Percentiles rank a stretch among this genome's conserved stretches.
phyloP scores from a whole-genome alignment of 1,140 invertebrate species.

The Aphis gossypii region DNA sequence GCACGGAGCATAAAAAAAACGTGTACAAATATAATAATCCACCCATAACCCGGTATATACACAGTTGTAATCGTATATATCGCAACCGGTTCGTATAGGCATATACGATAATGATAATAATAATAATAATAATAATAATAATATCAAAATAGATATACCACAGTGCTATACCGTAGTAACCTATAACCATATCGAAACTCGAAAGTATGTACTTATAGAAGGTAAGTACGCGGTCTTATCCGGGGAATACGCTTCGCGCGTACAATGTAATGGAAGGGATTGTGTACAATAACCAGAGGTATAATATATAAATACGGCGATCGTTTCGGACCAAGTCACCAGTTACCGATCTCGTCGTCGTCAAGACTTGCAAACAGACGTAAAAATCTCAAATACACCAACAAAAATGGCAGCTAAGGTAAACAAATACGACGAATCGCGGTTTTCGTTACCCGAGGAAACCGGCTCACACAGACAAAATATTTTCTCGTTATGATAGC shows the following conservation, averaged over 20 bases:
- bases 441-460: background rate
- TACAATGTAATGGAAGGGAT: background rate
- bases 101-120: background rate
- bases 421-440: background rate
- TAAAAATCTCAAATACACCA: background rate
- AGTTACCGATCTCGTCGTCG: background rate
- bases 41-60: background rate
- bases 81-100: slow-evolving; percentile 27
- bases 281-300: background rate
- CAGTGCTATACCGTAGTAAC: background rate
- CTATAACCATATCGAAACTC: slow-evolving; percentile 24
- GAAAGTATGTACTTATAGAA: background rate
- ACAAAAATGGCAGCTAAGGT: slow-evolving; percentile 45
- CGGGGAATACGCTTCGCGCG: no score
- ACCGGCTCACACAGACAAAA: background rate
- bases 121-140: background rate
- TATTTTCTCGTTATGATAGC: background rate
- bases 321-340: background rate
- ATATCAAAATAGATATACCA: background rate
- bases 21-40: background rate
- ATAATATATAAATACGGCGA: slow-evolving; percentile 35
- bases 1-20: background rate
- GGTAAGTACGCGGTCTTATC: background rate
- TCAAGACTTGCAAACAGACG: background rate
- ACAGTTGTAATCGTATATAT: background rate